A percentile compares a stretch with the other conserved stretches of the same genome.
Conservation (phyloP, 2,888 invertebrate species). For the Brenthis ino region DNA sequence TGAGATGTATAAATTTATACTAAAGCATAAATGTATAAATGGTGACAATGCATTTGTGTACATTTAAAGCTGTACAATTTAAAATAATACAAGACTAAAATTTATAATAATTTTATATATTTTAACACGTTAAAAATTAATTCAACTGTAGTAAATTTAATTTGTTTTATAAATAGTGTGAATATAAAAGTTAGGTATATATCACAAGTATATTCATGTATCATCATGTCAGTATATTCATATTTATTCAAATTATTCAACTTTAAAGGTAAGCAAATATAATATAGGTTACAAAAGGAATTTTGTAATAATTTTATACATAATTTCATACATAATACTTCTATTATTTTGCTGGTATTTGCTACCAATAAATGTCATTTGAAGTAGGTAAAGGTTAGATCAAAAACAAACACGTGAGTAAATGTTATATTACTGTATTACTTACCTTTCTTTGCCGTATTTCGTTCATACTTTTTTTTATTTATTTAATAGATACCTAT, state of each 20-base stretch:
- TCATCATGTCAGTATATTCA: too few species aligned
- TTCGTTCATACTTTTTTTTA: conserved; percentile 51
- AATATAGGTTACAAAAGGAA: too few species aligned
- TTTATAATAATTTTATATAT: too few species aligned
- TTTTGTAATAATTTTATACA: too few species aligned
- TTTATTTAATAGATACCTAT: not conserved
- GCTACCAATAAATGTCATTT: not conserved
- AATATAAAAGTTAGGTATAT: not conserved
- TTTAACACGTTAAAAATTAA: too few species aligned
- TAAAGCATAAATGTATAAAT: too few species aligned
- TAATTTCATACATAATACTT: not conserved
- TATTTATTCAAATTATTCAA: not conserved
- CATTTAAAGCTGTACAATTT: too few species aligned
- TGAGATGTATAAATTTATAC: too few species aligned
- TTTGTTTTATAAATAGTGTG: not conserved
- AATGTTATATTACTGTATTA: not conserved
- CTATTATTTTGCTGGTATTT: not conserved
- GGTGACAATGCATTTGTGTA: too few species aligned
- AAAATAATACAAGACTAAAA: too few species aligned
- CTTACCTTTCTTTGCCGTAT: conserved; percentile 66
- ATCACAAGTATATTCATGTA: too few species aligned
- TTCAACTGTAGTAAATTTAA: not conserved
- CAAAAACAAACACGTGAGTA: conserved; percentile 8
- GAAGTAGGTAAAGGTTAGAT: conserved; percentile 15
- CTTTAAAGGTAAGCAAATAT: conserved; percentile 8